These are phyloP conservation scores for Nezara viridula DNA, from an alignment of 2,888 invertebrate species.

Conservation along the genomic window DNA sequence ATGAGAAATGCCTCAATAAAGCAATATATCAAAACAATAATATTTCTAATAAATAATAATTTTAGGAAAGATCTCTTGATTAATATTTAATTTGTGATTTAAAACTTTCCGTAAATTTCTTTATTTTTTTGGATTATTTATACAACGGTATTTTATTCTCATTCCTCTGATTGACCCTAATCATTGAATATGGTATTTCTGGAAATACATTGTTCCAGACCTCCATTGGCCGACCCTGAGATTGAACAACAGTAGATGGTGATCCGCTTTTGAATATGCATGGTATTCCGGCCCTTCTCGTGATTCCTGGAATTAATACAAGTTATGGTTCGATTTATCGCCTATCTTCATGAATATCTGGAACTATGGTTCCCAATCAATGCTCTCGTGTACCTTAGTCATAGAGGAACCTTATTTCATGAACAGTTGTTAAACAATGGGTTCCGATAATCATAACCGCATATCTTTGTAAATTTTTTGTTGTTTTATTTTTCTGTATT, in stretches of 20 bases:
- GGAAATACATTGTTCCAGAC: slow-evolving; percentile 20
- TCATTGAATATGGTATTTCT: background rate
- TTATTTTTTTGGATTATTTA: background rate
- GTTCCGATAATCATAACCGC: too few species aligned
- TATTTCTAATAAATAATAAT: too few species aligned
- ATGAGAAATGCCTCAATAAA: too few species aligned
- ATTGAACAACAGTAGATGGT: slow-evolving; percentile 9
- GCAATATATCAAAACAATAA: too few species aligned
- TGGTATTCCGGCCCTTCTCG: slow-evolving; percentile 7
- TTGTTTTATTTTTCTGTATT: too few species aligned
- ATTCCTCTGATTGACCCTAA: background rate
- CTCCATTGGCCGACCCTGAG: background rate
- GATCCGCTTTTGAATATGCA: slow-evolving; percentile 39
- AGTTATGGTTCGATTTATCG: slow-evolving; percentile 44
- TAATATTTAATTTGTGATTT: too few species aligned
- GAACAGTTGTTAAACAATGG: too few species aligned
- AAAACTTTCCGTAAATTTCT: too few species aligned
- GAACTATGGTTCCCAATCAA: background rate
- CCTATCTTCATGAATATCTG: slow-evolving; percentile 13
- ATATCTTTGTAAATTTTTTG: too few species aligned
- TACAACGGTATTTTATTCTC: background rate
- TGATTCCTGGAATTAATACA: slow-evolving; percentile 35
- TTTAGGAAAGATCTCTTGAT: too few species aligned
- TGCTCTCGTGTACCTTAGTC: background rate
- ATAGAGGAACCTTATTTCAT: too few species aligned